Base-by-base conservation (phyloP, 2,888 invertebrate species). In the Tiphia femorata region DNA sequence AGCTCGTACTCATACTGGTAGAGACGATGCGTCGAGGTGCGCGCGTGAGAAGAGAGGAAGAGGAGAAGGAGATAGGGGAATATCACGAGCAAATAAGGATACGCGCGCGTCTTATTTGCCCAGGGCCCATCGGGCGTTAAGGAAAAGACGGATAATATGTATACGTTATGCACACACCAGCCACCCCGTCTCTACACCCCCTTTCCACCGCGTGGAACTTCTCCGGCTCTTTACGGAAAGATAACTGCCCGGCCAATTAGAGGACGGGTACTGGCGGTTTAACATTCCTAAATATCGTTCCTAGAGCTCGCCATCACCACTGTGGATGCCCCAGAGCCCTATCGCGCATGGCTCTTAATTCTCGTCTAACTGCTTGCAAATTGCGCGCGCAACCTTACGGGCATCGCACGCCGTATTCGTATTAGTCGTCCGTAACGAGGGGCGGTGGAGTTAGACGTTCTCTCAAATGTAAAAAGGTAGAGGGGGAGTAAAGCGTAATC, bases 271-370 rank as follows among this genome's bases (percentile, higher is more conserved):
- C 41, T 16, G 25, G 7, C 20, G 43, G 48, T 54, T 62, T 54
- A 44, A 41, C 47, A 58, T 64, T 49, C 49, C 50, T 43, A 67
- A 63, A 67, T 67, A 63, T 67, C 67, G 60, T 54, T 48, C 54
- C 58, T 53, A 19, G 10, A 20, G 19, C 40, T 5, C 20, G 16
- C 16, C 4, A 7, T n/a, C n/a, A n/a, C n/a, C n/a, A n/a, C n/a
- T n/a, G n/a, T n/a, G n/a, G n/a, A n/a, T n/a, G n/a, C n/a, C n/a
- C n/a, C n/a, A n/a, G n/a, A 7, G 33, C 42, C 12, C 5, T 3
- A n/a, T 30, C 30, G 23, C 23, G 29, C 33, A 14, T 52, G 47
- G n/a, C n/a, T n/a, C n/a, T n/a, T n/a, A n/a, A n/a, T n/a, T n/a
- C n/a, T n/a, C n/a, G n/a, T n/a, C n/a, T n/a, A n/a, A n/a, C n/a